These are phyloP conservation scores for Malurus cyaneus DNA, from an alignment of 2,113 vertebrate genomes.

Conservation along the genomic window DNA sequence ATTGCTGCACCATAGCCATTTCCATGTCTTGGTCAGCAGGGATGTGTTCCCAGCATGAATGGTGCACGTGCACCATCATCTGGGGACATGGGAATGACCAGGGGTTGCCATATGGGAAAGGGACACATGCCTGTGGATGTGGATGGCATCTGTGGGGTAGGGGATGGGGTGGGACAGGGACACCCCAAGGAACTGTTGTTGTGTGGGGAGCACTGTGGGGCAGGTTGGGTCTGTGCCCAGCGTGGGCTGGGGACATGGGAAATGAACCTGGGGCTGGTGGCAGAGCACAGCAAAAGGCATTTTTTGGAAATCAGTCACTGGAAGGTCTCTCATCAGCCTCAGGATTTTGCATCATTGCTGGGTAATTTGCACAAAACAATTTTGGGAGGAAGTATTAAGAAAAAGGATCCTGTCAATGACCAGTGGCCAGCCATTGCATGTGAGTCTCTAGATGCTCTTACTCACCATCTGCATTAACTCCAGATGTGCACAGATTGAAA, in stretches of 20 bases:
- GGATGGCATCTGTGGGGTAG: background rate
- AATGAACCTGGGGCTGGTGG: background rate
- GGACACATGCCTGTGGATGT: fast-evolving
- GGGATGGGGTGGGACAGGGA: background rate
- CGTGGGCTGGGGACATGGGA: too few species aligned
- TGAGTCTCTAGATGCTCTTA: background rate
- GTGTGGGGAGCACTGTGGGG: background rate
- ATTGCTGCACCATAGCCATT: background rate
- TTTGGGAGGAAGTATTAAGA: background rate
- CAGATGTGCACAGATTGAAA: background rate
- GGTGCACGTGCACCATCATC: fast-evolving
- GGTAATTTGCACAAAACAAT: background rate
- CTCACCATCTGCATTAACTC: background rate
- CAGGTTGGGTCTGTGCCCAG: background rate
- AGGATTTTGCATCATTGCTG: background rate
- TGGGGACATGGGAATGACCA: background rate
- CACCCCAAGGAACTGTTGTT: background rate
- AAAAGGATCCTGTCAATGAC: background rate
- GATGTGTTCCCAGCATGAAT: background rate
- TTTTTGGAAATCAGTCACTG: background rate
- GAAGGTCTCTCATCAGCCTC: background rate
- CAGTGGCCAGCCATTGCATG: background rate
- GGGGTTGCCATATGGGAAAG: background rate
- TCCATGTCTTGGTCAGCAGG: background rate
- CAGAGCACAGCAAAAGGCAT: background rate